Base-by-base conservation (phyloP, 1,140 invertebrate genomes). In the Medauroidea extradentata region DNA sequence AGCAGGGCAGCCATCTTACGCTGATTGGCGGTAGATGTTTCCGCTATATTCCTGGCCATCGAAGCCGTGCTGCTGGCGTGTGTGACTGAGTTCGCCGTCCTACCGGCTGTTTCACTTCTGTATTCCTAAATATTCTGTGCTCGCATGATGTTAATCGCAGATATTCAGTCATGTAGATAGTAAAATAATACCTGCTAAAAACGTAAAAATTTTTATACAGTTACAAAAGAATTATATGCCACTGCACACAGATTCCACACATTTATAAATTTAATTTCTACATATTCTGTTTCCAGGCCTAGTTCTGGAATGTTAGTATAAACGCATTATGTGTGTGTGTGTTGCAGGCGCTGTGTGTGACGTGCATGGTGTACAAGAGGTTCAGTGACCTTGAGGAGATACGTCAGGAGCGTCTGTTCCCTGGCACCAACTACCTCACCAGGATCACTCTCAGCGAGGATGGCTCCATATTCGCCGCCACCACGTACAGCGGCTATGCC, bases 381-480 rank as follows among this genome's bases (percentile, higher is more conserved):
- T 80, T 87, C 51, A 87, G 87, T 0, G 81, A 86, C 43, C 85
- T 87, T 63, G 87, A 90, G 69, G 85, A 85, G 39, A 75, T 79
- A 46, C 76, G 85, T 55, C 74, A 87, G 44, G 81, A 88, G 70
- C 88, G 87, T 74, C 71, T 85, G 24, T 88, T 85, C 23, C 74
- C 82, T 53, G 86, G 89, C 73, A 89, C 87, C 87, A 84, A 85
- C n/a, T 77, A 87, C 3, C 71, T 88, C 48, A 86, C 81, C 57
- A 88, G 85, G 57, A 80, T 88, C 29, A 87, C 86, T 0, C 87
- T 86, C 84, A 85, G 81, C 63, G 75, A 76, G 39, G 73, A 81
- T 7, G 82, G 82, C 1, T 78, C 81, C 8, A 73, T 81, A 0
- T 83, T 84, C 54, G 82, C 81, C n/a, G 82, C 84, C 60, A 82